These are phyloP conservation scores for Hydrochoerus hydrochaeris DNA, from an alignment of 2,113 vertebrate species.

Conservation along the genomic window DNA sequence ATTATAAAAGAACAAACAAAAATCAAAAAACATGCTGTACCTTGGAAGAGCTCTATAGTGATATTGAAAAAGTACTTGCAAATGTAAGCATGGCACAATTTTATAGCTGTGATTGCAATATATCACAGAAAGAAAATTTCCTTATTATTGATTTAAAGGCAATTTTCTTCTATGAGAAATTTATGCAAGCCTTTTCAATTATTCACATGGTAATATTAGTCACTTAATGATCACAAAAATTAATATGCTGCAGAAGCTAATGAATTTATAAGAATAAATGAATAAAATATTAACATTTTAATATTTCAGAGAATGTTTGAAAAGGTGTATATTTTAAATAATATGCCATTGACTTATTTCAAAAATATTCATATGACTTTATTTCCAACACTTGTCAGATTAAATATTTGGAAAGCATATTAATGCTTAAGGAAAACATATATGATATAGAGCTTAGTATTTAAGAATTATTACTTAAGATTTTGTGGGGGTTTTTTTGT, in stretches of 20 bases:
- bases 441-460: not conserved
- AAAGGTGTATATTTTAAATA: not conserved
- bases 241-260: not conserved
- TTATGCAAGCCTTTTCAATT: not conserved
- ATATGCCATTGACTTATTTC: not conserved
- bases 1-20: not conserved
- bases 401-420: not conserved
- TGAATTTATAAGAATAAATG: not conserved
- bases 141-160: not conserved
- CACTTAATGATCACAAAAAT: constrained; percentile 9
- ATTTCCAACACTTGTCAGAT: not conserved
- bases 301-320: not conserved
- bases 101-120: not conserved
- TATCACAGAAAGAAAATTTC: not conserved
- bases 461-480: not conserved
- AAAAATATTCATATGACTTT: not conserved
- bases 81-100: not conserved
- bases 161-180: constrained; percentile 7
- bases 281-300: not conserved
- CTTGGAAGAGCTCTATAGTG: not conserved
- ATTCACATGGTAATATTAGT: constrained; percentile 43
- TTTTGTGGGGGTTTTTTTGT: not conserved
- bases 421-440: not conserved
- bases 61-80: not conserved
- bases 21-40: not conserved